phyloP scores from a whole-genome alignment of 2,888 invertebrate species.

The Lithophane socia region DNA sequence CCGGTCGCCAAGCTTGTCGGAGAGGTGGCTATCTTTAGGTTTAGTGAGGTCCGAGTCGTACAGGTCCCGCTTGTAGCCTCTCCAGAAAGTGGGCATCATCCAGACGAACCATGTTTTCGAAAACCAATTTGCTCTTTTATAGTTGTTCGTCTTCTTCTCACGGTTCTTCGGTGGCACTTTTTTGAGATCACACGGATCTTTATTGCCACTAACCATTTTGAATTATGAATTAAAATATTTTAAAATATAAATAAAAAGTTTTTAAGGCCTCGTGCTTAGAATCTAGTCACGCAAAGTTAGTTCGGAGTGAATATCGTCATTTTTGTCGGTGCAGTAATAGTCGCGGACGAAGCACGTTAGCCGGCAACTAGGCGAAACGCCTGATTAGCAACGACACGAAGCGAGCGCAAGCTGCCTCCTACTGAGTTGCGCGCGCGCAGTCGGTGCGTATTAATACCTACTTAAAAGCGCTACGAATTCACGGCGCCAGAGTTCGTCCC shows the following conservation, averaged over 20 bases:
- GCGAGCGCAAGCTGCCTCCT: constrained; percentile 82
- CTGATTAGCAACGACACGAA: constrained; percentile 78
- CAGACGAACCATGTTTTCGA: constrained; percentile 88
- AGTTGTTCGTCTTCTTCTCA: constrained; percentile 87
- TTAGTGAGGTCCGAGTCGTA: constrained; percentile 93
- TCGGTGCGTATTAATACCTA: constrained; percentile 59
- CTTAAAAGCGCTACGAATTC: constrained; percentile 59
- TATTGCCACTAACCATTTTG: constrained; percentile 89
- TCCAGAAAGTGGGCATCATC: constrained; percentile 90
- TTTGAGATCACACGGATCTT: constrained; percentile 82
- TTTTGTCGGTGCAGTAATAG: constrained; percentile 70
- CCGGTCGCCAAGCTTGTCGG: constrained; percentile 91
- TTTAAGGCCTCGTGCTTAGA: constrained; percentile 63
- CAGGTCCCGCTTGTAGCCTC: constrained; percentile 92
- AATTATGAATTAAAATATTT: constrained; percentile 51
- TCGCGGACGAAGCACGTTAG: constrained; percentile 74
- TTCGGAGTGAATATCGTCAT: constrained; percentile 76
- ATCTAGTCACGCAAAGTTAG: constrained; percentile 69
- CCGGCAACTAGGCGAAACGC: constrained; percentile 81
- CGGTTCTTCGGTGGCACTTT: constrained; percentile 87
- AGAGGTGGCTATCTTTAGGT: constrained; percentile 92
- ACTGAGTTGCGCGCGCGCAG: constrained; percentile 83
- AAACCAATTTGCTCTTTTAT: constrained; percentile 83
- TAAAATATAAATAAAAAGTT: constrained; percentile 49
- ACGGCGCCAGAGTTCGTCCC: constrained; percentile 40